phyloP scores from a whole-genome alignment of 2,888 invertebrate species.

The Dione juno region DNA sequence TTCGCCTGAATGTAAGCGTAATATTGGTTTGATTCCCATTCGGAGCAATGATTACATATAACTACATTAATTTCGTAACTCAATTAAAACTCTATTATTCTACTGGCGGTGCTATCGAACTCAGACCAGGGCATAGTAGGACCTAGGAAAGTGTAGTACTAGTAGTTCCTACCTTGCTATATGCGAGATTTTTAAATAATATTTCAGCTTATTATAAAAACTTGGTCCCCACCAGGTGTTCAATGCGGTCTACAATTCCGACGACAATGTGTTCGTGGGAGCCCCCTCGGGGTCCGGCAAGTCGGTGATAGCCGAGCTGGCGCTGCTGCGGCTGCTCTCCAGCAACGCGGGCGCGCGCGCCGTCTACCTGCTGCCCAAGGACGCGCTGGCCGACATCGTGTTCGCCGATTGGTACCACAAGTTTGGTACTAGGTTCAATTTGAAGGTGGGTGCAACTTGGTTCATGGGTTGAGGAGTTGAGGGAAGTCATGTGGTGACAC shows the following conservation, averaged over 20 bases:
- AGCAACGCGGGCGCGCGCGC: conserved; percentile 90
- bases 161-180: neutral
- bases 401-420: conserved; percentile 96
- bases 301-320: conserved; percentile 98
- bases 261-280: conserved; percentile 98
- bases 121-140: too few relatives aligned
- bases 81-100: too few relatives aligned
- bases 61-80: too few relatives aligned
- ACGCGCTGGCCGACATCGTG: conserved; percentile 94
- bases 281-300: conserved; percentile 96
- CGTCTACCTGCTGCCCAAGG: conserved; percentile 97
- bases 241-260: conserved; percentile 98
- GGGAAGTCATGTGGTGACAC: too few relatives aligned
- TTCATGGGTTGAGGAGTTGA: neutral
- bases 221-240: too few relatives aligned
- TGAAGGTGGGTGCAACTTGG: conserved; percentile 78
- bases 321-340: conserved; percentile 93
- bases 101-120: too few relatives aligned
- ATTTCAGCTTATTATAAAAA: neutral
- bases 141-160: too few relatives aligned
- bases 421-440: conserved; percentile 90
- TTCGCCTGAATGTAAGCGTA: too few relatives aligned
- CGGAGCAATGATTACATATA: too few relatives aligned
- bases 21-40: too few relatives aligned
- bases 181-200: neutral